phyloP scores from a whole-genome alignment of 2,797 vertebrate species.

The Oryzias sinensis region DNA sequence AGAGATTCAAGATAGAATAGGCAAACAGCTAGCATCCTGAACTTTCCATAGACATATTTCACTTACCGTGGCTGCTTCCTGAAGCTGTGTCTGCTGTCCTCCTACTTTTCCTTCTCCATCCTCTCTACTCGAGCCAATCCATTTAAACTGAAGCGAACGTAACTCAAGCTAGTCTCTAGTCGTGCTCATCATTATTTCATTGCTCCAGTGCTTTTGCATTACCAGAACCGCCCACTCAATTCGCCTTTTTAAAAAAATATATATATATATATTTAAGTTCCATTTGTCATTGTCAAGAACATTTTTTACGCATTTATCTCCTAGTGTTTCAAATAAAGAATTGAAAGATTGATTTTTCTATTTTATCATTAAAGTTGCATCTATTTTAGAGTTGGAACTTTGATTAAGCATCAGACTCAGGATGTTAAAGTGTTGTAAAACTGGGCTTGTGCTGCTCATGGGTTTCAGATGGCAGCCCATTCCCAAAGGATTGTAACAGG shows the following conservation, averaged over 20 bases:
- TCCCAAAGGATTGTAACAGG: conserved; percentile 65
- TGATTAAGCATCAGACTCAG: neutral
- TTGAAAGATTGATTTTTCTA: rapidly evolving
- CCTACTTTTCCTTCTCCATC: conserved; percentile 47
- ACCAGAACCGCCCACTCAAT: conserved; percentile 59
- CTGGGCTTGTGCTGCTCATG: conserved; percentile 19
- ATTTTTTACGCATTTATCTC: neutral
- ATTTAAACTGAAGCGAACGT: conserved; percentile 67
- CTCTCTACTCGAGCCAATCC: conserved; percentile 32
- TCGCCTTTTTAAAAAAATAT: conserved; percentile 17
- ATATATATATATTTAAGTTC: conserved; percentile 10
- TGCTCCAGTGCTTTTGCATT: conserved; percentile 67
- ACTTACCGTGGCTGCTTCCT: conserved; percentile 49
- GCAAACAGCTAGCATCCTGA: neutral
- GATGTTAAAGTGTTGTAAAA: conserved; percentile 8
- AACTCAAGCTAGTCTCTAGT: conserved; percentile 78
- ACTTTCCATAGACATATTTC: conserved; percentile 10
- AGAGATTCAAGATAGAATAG: neutral
- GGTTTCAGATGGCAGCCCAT: conserved; percentile 63
- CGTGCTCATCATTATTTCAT: conserved; percentile 85
- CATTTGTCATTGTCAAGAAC: conserved; percentile 4
- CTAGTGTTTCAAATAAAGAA: conserved; percentile 6
- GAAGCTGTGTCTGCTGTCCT: conserved; percentile 40
- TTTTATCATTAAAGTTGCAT: conserved; percentile 8
- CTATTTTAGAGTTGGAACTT: neutral